A percentile compares a stretch with the other conserved stretches of the same genome.
Conservation (phyloP, 1,140 invertebrate genomes). For the Cotesia vestalis region DNA sequence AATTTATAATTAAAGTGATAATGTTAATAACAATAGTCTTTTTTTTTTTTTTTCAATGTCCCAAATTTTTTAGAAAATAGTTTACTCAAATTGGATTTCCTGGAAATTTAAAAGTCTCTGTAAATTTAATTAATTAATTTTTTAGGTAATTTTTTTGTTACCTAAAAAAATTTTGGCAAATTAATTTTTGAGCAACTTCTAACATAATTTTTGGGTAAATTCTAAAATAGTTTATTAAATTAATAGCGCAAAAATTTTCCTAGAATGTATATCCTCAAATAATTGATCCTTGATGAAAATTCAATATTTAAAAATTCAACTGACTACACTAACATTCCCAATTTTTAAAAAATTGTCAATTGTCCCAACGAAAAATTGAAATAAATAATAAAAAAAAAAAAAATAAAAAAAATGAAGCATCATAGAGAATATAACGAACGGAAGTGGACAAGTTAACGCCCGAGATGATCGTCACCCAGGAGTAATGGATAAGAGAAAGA, state of each 20-base stretch:
- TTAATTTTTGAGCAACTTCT: constrained; percentile 25
- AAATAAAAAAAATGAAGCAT: not conserved
- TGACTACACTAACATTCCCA: no score
- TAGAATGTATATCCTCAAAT: no score
- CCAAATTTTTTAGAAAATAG: no score
- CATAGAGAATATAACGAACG: constrained; percentile 27
- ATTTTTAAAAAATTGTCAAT: no score
- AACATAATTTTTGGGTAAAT: not conserved
- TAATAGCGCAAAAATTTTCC: no score
- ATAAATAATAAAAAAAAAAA: not conserved
- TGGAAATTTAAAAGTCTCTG: no score
- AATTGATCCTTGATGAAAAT: constrained; percentile 22
- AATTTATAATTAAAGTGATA: constrained; percentile 26
- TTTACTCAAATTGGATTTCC: no score
- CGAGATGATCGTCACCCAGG: constrained; percentile 17
- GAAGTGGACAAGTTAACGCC: constrained; percentile 50
- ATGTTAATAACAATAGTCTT: not conserved
- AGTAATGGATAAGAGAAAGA: constrained; percentile 14
- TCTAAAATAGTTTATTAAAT: not conserved
- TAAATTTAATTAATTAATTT: no score
- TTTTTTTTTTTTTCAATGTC: not conserved
- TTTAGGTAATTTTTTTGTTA: no score
- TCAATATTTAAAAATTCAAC: constrained; percentile 21
- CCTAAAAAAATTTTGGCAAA: no score
- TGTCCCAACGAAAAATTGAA: not conserved